phyloP scores from a whole-genome alignment of 2,113 vertebrate genomes.

The Calyptommatus sinebrachiatus region DNA sequence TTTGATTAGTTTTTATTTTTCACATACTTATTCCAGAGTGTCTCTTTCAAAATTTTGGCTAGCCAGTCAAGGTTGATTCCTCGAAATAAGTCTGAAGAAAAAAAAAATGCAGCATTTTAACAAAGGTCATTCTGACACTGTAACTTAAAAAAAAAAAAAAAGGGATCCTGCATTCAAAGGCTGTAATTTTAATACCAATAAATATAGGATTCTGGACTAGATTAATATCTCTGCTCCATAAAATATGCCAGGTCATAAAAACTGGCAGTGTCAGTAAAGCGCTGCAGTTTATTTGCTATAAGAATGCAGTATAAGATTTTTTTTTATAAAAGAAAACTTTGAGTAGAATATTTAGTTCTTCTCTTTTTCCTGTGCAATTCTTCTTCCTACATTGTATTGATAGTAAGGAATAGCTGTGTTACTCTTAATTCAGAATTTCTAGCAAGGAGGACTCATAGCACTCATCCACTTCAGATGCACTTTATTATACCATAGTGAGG shows the following conservation, averaged over 20 bases:
- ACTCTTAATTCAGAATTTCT: too few relatives aligned
- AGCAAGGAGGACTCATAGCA: too few relatives aligned
- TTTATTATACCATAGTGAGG: too few relatives aligned
- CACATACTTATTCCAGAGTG: background rate
- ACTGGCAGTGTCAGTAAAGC: background rate
- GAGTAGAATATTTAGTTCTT: background rate
- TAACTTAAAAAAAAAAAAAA: background rate
- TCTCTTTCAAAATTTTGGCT: background rate
- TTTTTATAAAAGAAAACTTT: background rate
- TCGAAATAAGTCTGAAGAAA: background rate
- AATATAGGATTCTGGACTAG: constrained; percentile 1
- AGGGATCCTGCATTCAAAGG: background rate
- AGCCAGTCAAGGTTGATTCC: background rate
- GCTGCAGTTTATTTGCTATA: background rate
- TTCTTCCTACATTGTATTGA: background rate
- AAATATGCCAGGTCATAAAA: background rate
- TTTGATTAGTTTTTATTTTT: background rate
- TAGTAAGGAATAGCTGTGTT: background rate
- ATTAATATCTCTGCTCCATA: background rate
- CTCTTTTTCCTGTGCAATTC: background rate
- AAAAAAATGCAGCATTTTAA: background rate
- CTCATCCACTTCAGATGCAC: too few relatives aligned
- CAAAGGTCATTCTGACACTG: background rate
- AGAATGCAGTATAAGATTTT: background rate
- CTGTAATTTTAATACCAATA: constrained; percentile 1